Base-by-base conservation (phyloP, 2,797 vertebrate genomes). In the Megaceryle alcyon region DNA sequence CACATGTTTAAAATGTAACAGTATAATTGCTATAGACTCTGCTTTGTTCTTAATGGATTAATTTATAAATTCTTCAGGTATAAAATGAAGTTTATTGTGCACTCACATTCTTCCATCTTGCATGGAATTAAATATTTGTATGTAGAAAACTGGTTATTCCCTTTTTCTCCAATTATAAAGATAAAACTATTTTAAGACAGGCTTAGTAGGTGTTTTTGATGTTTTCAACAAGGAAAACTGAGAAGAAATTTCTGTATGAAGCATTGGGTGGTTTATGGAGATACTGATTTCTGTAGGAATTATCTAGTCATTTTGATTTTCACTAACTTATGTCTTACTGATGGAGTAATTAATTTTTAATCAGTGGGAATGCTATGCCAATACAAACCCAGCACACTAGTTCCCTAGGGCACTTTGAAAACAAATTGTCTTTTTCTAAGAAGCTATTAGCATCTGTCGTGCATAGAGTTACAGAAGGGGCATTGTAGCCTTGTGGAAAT, bases 121-220 rank as follows among this genome's bases (percentile, higher is more conserved):
- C 96, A 96, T 97, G 92, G 95, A 96, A 96, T 97, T 97, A 97
- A 96, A 95, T 95, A 97, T 89, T 48, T 92, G 83, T 94, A 92
- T 96, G 88, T 95, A 95, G 95, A 96, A 95, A 94, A 97, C 76
- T 39, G 85, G 96, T 94, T 80, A 83, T 96, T 96, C 71, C 16
- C 37, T 88, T 96, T 64, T 86, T 87, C 79, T 94, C 88, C 82
- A 68, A 37, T 79, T 95, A 73, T n/a, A 82, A 90, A 92, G 91
- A 75, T 82, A 89, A 96, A 96, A 88, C 88, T 96, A 88, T 86
- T 91, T 92, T 88, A 81, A 73, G 86, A 94, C 72, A 71, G 84
- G 72, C 65, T 88, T 73, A 88, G 86, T 44, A 22, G 60, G 57
- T 86, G 39, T 71, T 69, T 87, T 94, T 94, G 85, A 80, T 37